These are phyloP conservation scores for Lagorchestes hirsutus DNA, from an alignment of 2,797 vertebrate genomes.

Conservation along the genomic window DNA sequence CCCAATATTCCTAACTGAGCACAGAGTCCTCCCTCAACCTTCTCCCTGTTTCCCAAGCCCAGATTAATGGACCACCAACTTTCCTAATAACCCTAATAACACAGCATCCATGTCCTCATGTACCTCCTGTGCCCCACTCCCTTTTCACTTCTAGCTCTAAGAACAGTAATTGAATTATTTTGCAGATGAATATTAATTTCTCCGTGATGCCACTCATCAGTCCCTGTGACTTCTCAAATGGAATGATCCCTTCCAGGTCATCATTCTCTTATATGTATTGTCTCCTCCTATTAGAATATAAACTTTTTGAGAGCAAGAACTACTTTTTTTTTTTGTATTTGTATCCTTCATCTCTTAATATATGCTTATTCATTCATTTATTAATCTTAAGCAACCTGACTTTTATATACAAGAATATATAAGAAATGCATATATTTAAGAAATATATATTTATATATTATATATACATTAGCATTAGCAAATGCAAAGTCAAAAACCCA, in stretches of 20 bases:
- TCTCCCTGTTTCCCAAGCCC: neutral
- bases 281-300: neutral
- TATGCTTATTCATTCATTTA: neutral
- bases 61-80: neutral
- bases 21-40: neutral
- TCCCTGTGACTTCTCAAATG: neutral
- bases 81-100: neutral
- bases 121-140: neutral
- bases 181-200: neutral
- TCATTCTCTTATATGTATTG: neutral
- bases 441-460: too few relatives aligned
- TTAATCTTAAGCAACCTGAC: neutral
- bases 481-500: constrained; percentile 36
- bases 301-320: neutral
- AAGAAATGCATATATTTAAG: too few relatives aligned
- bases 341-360: neutral
- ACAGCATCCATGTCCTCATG: neutral
- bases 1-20: neutral
- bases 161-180: neutral
- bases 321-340: neutral
- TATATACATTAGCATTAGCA: too few relatives aligned
- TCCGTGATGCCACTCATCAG: neutral
- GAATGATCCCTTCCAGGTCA: neutral
- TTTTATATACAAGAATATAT: too few relatives aligned
- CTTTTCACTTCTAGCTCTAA: neutral